phyloP scores from a whole-genome alignment of 1,140 invertebrate species.

The Manduca sexta region DNA sequence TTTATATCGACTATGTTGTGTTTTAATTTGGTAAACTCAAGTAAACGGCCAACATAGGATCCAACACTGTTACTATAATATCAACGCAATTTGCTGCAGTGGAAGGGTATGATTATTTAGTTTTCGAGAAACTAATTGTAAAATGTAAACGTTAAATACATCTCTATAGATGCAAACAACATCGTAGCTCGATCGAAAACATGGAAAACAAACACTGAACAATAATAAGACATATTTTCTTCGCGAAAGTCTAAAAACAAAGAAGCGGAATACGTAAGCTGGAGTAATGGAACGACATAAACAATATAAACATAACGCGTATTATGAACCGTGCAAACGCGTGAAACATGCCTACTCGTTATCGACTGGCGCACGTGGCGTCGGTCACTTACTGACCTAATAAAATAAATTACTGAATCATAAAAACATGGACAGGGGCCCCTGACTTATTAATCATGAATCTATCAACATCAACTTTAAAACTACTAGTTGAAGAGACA shows the following conservation, averaged over 20 bases:
- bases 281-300: conserved; percentile 24
- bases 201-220: neutral
- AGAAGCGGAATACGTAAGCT: conserved; percentile 15
- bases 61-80: no score
- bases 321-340: conserved; percentile 32
- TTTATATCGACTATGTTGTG: no score
- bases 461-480: no score
- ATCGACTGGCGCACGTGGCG: conserved; percentile 32
- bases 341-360: conserved; percentile 42
- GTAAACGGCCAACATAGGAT: neutral
- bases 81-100: no score
- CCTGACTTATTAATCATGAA: neutral
- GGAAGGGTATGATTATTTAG: no score
- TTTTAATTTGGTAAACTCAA: neutral
- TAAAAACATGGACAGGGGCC: neutral
- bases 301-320: conserved; percentile 28
- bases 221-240: conserved; percentile 17
- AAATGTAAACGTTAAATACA: no score
- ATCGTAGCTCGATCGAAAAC: neutral
- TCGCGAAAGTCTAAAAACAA: conserved; percentile 13
- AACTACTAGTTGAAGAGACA: no score
- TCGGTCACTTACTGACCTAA: conserved; percentile 41
- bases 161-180: no score
- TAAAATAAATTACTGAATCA: conserved; percentile 42
- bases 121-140: no score